Evolutionary conservation across 2,888 invertebrate species (phyloP).

Genomic region (Machimus rusticus): DNA sequence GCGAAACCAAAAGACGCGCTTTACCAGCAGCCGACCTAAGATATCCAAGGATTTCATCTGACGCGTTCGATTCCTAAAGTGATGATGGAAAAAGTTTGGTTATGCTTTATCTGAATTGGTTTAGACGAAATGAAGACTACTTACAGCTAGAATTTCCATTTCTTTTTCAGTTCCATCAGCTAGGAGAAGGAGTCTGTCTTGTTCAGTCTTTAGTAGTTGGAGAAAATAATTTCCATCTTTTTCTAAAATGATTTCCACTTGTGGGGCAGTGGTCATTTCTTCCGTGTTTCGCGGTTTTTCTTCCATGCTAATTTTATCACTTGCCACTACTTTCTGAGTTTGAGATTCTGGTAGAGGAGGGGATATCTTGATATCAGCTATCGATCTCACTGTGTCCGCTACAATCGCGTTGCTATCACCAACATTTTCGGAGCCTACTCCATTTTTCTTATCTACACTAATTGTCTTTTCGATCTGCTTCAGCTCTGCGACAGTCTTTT

Average conservation of each 20-base stretch:
- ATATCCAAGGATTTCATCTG: slow-evolving; percentile 83
- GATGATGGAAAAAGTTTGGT: slow-evolving; percentile 40
- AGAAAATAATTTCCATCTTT: slow-evolving; percentile 83
- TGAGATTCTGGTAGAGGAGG: neutral
- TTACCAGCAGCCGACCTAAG: slow-evolving; percentile 90
- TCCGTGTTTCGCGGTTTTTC: neutral
- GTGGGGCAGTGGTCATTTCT: neutral
- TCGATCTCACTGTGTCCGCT: neutral
- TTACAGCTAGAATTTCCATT: slow-evolving; percentile 64
- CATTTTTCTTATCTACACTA: slow-evolving; percentile 2
- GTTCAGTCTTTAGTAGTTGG: slow-evolving; percentile 76
- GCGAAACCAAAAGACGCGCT: slow-evolving; percentile 84
- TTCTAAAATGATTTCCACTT: slow-evolving; percentile 56
- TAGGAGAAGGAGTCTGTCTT: slow-evolving; percentile 72
- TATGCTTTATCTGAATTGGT: neutral
- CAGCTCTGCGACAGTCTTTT: neutral
- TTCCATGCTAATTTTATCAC: neutral
- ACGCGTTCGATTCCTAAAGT: slow-evolving; percentile 65
- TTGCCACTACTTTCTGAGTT: neutral
- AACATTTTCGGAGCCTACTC: neutral
- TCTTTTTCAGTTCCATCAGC: slow-evolving; percentile 76
- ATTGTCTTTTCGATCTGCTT: neutral
- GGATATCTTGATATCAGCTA: slow-evolving; percentile 6
- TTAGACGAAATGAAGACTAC: neutral
- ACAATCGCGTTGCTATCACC: neutral